Conservation (phyloP, 2,888 invertebrate genomes). For the Tenodera sinensis region DNA sequence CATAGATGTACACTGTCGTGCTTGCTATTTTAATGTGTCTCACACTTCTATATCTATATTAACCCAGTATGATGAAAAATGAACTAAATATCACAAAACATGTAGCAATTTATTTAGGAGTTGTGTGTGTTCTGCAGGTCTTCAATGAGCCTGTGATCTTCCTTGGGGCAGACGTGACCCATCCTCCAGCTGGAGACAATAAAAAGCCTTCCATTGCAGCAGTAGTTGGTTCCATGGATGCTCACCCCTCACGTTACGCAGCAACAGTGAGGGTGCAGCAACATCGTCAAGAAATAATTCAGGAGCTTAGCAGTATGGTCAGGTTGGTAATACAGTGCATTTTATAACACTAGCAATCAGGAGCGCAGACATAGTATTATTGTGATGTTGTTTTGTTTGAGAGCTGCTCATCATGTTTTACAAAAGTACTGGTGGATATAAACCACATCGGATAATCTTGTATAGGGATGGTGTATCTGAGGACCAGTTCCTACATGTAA, state of each 20-base stretch:
- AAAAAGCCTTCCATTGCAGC: slow-evolving; percentile 99
- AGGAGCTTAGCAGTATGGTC: slow-evolving; percentile 98
- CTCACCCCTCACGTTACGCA: slow-evolving; percentile 97
- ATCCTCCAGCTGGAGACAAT: slow-evolving; percentile 99
- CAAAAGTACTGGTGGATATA: slow-evolving; percentile 97
- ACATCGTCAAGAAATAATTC: slow-evolving; percentile 97
- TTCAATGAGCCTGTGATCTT: slow-evolving; percentile 99
- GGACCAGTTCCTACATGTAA: slow-evolving; percentile 91
- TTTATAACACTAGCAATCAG: neutral
- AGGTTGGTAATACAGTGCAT: slow-evolving; percentile 47
- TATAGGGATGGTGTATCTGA: slow-evolving; percentile 99
- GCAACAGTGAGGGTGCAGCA: slow-evolving; percentile 98
- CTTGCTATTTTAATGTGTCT: too few relatives aligned
- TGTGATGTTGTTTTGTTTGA: neutral
- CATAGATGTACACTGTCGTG: too few relatives aligned
- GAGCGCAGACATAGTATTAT: too few relatives aligned
- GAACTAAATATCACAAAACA: too few relatives aligned
- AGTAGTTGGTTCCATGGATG: slow-evolving; percentile 99
- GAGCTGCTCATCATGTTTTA: slow-evolving; percentile 99
- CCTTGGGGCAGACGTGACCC: slow-evolving; percentile 98
- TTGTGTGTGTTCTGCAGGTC: slow-evolving; percentile 52
- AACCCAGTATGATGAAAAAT: too few relatives aligned
- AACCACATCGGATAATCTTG: slow-evolving; percentile 97
- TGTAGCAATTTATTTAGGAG: too few relatives aligned
- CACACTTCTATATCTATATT: too few relatives aligned